Conservation (phyloP, 2,888 invertebrate species). For the Petrolisthes manimaculis region DNA sequence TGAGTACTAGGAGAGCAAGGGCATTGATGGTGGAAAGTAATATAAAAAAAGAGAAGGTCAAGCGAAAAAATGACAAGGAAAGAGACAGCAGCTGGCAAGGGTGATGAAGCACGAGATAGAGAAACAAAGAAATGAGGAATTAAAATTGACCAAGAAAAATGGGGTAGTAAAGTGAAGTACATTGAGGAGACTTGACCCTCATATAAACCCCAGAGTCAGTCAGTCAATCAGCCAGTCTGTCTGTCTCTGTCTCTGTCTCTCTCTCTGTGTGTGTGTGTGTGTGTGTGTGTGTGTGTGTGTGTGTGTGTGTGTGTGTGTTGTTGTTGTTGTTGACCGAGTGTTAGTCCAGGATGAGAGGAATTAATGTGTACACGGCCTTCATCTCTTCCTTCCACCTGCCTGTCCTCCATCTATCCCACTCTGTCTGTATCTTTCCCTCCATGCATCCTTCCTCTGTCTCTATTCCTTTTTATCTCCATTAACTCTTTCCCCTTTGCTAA, state of each 20-base stretch:
- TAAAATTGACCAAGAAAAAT: neutral
- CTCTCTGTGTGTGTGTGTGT: slow-evolving; percentile 38
- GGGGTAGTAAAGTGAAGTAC: neutral
- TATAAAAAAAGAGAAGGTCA: neutral
- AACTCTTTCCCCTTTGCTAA: too few relatives aligned
- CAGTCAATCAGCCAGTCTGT: neutral
- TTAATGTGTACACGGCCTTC: too few relatives aligned
- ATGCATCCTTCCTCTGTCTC: too few relatives aligned
- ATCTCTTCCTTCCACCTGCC: too few relatives aligned
- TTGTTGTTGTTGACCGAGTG: neutral
- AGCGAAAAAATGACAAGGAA: neutral
- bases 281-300: slow-evolving; percentile 32
- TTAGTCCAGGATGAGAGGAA: too few relatives aligned
- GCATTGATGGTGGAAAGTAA: neutral
- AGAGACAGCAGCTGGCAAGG: neutral
- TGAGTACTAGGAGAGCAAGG: neutral
- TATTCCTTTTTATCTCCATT: too few relatives aligned
- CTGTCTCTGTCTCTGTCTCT: neutral
- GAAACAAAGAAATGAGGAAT: neutral
- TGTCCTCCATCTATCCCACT: too few relatives aligned
- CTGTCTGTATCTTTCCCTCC: too few relatives aligned
- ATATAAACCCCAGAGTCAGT: neutral
- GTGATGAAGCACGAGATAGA: neutral
- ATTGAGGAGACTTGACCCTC: neutral
- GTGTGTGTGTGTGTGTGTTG: neutral